These are phyloP conservation scores for Micrasema longulum DNA, from an alignment of 1,140 invertebrate species.

Conservation along the genomic window DNA sequence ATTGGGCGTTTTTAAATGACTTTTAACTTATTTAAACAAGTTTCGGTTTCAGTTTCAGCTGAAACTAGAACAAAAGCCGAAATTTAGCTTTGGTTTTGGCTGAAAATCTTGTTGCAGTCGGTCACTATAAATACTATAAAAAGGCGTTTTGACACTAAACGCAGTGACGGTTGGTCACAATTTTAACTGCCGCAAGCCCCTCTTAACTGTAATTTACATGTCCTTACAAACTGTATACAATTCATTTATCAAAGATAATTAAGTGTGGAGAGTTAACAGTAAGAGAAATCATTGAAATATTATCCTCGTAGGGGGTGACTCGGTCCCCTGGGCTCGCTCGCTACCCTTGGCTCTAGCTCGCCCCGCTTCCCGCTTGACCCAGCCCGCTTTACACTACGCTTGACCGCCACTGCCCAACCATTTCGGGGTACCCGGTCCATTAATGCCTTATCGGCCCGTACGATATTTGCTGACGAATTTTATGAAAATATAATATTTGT, in stretches of 20 bases:
- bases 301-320: background rate
- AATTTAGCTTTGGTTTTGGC: too few relatives aligned
- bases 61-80: too few relatives aligned
- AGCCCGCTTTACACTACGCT: conserved; percentile 11
- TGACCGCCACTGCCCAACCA: conserved; percentile 28
- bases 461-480: conserved; percentile 17
- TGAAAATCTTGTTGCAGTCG: too few relatives aligned
- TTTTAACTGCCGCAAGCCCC: too few relatives aligned
- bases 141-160: too few relatives aligned
- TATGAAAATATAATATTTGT: too few relatives aligned
- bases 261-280: conserved; percentile 48
- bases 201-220: background rate
- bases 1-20: too few relatives aligned
- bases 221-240: conserved; percentile 40
- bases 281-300: conserved; percentile 47
- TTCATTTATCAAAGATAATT: conserved; percentile 48
- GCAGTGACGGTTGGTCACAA: too few relatives aligned
- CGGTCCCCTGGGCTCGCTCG: conserved; percentile 2
- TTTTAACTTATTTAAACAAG: too few relatives aligned
- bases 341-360: background rate
- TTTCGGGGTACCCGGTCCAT: background rate
- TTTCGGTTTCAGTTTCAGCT: too few relatives aligned
- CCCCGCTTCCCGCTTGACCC: background rate
- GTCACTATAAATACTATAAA: too few relatives aligned
- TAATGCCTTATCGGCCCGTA: background rate